A percentile compares a stretch with the other conserved stretches of the same genome.
phyloP scores from a whole-genome alignment of 2,888 invertebrate species.

The Chaitophorus viminalis region DNA sequence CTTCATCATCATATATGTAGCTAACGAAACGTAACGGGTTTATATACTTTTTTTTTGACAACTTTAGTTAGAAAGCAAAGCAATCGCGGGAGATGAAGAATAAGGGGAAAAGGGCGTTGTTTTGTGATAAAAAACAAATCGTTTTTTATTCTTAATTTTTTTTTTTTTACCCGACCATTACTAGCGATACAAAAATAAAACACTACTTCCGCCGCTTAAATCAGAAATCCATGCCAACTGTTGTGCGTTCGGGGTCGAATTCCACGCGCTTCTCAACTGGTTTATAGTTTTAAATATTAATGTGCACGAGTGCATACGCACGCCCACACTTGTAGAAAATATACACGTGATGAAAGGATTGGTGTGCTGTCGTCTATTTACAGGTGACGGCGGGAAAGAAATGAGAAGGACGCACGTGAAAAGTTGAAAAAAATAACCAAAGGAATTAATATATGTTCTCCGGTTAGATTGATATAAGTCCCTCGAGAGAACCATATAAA shows the following conservation, averaged over 20 bases:
- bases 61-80: background rate
- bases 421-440: background rate
- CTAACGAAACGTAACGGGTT: conserved; percentile 3
- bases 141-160: background rate
- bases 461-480: conserved; percentile 42
- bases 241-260: conserved; percentile 41
- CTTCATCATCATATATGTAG: no score
- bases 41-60: conserved; percentile 6
- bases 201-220: conserved; percentile 57
- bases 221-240: conserved; percentile 59
- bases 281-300: conserved; percentile 31
- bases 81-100: no score
- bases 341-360: conserved; percentile 57
- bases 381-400: conserved; percentile 42
- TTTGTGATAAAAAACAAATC: conserved; percentile 34
- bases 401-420: conserved; percentile 25
- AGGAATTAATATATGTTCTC: conserved; percentile 47
- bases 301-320: background rate
- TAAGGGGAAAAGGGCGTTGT: conserved; percentile 22
- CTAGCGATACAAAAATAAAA: conserved; percentile 52
- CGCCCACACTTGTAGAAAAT: background rate
- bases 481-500: background rate
- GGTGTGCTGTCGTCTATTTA: conserved; percentile 41
- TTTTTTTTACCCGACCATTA: background rate
- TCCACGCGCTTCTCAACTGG: conserved; percentile 12